Evolutionary conservation across 1,140 invertebrate genomes (phyloP), one percentile per base, ranked within the genome.

Genomic region (Drosophila arawakana): DNA sequence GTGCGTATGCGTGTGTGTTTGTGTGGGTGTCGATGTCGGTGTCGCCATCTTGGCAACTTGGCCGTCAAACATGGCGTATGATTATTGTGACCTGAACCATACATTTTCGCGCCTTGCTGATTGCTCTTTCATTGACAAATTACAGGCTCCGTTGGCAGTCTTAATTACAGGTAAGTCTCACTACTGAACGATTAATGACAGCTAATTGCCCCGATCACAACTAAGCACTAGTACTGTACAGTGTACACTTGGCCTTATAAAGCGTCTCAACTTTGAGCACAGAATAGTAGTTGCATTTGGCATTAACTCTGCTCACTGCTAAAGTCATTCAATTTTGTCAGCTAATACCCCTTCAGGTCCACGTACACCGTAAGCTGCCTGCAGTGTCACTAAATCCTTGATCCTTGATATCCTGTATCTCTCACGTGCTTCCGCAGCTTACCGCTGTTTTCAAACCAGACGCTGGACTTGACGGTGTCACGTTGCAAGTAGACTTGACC

Each of bases 291-390:
- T 76, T 67, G 52, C 61, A 60, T 62, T 74, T 69, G 44, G 15
- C 52, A 34, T 37, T 67, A 57, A 18, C 35, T 57, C 54, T 21
- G 21, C 30, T 21, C 21, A 34, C 44, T 39, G 52, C 59, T 49
- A 21, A 77, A 77, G 81, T 84, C 81, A 77, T 84, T 84, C 81
- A 83, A 83, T 83, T 83, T 80, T 30, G 63, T 39, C 67, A 3
- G 18, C 72, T 74, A 74, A 74, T 74, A 70, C 72, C 58, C 49
- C 41, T 30, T 30, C 41, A 11, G 37, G 50, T 60, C 35, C 77
- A 80, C 78, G 62, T 55, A 55, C 41, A 44, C 49, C 10, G 59
- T 69, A 72, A 57, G 67, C 73, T 72, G 39, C 49, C 67, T 52
- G 47, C 76, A 72, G 67, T 65, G 76, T 63, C 68, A 76, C 67